Percentiles rank a stretch among this genome's conserved stretches.
Conservation (phyloP, 2,797 vertebrate species). For the Menidia menidia region DNA sequence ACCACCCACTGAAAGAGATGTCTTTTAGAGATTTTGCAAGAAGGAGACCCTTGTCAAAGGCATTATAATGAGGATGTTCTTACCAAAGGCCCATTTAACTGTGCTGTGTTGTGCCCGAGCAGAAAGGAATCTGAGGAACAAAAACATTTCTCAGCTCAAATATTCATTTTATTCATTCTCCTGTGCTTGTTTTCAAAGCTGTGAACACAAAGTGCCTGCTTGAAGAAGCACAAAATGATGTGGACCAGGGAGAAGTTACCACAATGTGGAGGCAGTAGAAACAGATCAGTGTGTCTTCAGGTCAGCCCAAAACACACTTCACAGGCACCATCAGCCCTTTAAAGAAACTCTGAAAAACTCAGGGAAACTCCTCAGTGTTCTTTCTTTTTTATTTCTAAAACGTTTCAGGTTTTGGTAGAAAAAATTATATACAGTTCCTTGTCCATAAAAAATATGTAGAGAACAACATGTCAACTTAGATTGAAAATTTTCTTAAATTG, state of each 20-base stretch:
- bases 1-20: neutral
- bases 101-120: neutral
- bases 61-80: neutral
- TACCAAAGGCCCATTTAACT: neutral
- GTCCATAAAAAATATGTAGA: too few relatives aligned
- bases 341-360: too few relatives aligned
- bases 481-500: too few relatives aligned
- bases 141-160: neutral
- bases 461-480: too few relatives aligned
- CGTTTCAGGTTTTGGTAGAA: too few relatives aligned
- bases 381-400: too few relatives aligned
- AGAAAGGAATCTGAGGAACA: neutral
- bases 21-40: too few relatives aligned
- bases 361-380: too few relatives aligned
- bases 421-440: too few relatives aligned
- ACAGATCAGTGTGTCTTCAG: constrained; percentile 27
- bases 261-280: constrained; percentile 34
- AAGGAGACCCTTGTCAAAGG: neutral
- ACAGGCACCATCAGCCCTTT: too few relatives aligned
- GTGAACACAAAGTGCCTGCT: neutral
- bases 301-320: constrained; percentile 12
- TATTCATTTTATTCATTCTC: neutral
- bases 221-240: constrained; percentile 12
- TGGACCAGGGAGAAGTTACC: constrained; percentile 29
- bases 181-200: neutral